Conservation (phyloP, 2,888 invertebrate genomes). For the Lymantria dispar region DNA sequence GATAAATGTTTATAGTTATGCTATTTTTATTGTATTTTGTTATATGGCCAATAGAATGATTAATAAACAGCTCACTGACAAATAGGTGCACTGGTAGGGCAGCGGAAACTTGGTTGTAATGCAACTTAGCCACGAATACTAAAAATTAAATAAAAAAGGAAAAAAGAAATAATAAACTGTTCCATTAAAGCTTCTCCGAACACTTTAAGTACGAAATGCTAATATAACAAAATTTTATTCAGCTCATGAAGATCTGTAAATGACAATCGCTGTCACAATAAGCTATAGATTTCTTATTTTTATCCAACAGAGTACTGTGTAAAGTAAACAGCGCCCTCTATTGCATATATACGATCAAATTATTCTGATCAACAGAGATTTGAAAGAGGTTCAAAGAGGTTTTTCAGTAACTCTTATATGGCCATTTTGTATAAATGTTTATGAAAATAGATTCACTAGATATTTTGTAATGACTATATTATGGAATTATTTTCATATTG, state of each 20-base stretch:
- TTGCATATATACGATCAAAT: conserved; percentile 61
- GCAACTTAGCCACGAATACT: too few species aligned
- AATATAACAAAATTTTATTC: conserved; percentile 35
- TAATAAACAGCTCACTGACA: too few species aligned
- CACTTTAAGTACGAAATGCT: neutral
- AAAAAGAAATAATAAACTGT: too few species aligned
- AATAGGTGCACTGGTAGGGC: too few species aligned
- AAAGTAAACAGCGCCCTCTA: conserved; percentile 37
- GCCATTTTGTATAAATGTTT: conserved; percentile 20
- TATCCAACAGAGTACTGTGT: conserved; percentile 42
- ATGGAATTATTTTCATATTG: conserved; percentile 10
- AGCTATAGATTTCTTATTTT: conserved; percentile 51
- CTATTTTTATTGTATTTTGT: too few species aligned
- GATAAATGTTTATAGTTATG: too few species aligned
- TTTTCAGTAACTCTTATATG: conserved; percentile 23
- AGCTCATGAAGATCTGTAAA: conserved; percentile 15
- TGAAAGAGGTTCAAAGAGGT: conserved; percentile 30
- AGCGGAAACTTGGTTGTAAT: too few species aligned
- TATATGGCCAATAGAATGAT: too few species aligned
- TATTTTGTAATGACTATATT: conserved; percentile 6
- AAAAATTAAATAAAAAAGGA: too few species aligned
- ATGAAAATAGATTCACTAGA: conserved; percentile 12
- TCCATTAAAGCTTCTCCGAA: neutral
- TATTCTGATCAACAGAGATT: conserved; percentile 51
- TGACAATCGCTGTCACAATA: conserved; percentile 24